These are phyloP conservation scores for Tenthredo distinguenda DNA, from an alignment of 2,888 invertebrate genomes.

Conservation along the genomic window DNA sequence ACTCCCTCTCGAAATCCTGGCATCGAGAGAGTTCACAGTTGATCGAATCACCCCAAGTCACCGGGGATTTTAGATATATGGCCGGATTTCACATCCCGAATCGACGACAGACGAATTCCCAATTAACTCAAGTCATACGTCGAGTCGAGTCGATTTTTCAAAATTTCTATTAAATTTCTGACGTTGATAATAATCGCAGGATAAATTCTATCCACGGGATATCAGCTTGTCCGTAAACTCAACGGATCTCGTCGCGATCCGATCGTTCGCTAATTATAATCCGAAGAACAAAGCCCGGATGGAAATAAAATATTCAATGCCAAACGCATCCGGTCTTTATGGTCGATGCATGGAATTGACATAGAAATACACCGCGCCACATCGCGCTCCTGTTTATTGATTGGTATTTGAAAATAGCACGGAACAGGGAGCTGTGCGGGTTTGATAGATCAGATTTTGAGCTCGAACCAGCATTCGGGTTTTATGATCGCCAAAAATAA, in stretches of 20 bases:
- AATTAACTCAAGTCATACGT: background rate
- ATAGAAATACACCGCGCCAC: background rate
- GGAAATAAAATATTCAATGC: background rate
- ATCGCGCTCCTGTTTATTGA: background rate
- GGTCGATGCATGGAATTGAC: background rate
- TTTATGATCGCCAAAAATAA: background rate
- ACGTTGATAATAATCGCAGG: background rate
- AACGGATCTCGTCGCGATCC: background rate
- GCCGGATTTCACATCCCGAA: background rate
- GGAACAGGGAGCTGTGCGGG: background rate
- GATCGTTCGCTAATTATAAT: background rate
- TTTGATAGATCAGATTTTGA: background rate
- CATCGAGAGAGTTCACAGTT: background rate
- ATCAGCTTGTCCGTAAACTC: background rate
- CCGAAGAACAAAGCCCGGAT: background rate
- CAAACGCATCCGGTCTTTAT: background rate
- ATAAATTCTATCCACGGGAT: background rate
- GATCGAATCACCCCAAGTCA: background rate
- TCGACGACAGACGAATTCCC: background rate
- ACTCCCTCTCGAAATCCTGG: background rate
- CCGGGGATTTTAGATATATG: background rate
- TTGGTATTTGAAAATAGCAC: background rate
- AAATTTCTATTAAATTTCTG: background rate
- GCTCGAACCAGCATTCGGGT: background rate
- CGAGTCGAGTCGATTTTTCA: background rate